These are phyloP conservation scores for Sylvietta virens DNA, from an alignment of 2,113 vertebrate genomes.

Conservation along the genomic window DNA sequence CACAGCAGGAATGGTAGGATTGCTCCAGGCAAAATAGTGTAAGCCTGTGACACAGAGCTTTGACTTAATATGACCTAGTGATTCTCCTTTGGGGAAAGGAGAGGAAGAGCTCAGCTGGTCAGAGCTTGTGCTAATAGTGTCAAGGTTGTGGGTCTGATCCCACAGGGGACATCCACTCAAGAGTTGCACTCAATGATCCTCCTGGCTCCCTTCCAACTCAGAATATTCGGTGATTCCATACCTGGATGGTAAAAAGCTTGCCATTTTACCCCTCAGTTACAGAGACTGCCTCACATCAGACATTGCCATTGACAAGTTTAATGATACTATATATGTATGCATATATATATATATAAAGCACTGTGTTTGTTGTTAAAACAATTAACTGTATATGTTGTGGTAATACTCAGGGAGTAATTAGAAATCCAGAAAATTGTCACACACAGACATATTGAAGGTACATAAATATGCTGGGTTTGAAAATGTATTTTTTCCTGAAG, in stretches of 20 bases:
- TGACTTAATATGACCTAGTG: not conserved
- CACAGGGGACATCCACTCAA: not conserved
- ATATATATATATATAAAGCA: not conserved
- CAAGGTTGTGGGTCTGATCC: not conserved
- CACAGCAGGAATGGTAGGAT: not conserved
- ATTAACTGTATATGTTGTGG: not conserved
- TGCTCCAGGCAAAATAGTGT: not conserved
- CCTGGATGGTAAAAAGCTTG: not conserved
- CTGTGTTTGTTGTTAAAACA: not conserved
- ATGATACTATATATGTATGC: not conserved
- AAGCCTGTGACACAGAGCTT: not conserved
- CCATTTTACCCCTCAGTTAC: not conserved
- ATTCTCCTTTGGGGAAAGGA: not conserved
- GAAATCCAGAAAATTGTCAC: not conserved
- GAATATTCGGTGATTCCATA: not conserved
- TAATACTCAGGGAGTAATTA: not conserved
- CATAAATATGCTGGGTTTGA: not conserved
- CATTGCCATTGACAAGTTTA: not conserved
- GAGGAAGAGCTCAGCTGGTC: not conserved
- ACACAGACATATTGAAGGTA: not conserved
- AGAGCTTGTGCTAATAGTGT: not conserved
- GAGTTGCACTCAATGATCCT: not conserved
- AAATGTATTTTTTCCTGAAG: not conserved
- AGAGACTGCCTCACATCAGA: not conserved
- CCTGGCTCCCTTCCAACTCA: not conserved